phyloP scores from a whole-genome alignment of 2,113 vertebrate genomes.

The Hymenochirus boettgeri region DNA sequence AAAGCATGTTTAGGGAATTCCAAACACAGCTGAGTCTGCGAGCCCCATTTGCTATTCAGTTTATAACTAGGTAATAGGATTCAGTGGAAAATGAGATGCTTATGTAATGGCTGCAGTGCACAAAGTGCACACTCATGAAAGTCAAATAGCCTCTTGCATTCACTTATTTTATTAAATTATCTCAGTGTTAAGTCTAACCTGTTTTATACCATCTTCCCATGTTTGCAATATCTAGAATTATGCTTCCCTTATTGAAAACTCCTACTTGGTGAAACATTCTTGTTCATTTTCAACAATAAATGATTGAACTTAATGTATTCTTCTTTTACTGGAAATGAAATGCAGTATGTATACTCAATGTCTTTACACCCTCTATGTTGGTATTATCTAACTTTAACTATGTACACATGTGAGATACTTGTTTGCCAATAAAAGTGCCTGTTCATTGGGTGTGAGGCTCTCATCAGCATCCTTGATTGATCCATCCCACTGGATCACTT shows the following conservation, averaged over 20 bases:
- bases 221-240: conserved; percentile 25
- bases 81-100: conserved; percentile 26
- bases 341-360: too few relatives aligned
- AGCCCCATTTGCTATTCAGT: conserved; percentile 36
- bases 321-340: too few relatives aligned
- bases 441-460: too few relatives aligned
- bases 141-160: conserved; percentile 37
- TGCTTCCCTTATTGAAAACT: not conserved
- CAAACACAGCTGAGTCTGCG: conserved; percentile 23
- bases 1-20: conserved; percentile 33
- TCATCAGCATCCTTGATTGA: too few relatives aligned
- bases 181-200: conserved; percentile 28
- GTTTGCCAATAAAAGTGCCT: too few relatives aligned
- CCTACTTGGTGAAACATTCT: not conserved
- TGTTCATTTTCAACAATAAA: too few relatives aligned
- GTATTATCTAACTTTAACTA: too few relatives aligned
- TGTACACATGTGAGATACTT: too few relatives aligned
- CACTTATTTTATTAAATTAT: conserved; percentile 43
- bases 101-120: conserved; percentile 35
- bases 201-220: conserved; percentile 38
- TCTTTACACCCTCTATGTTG: too few relatives aligned
- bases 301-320: too few relatives aligned
- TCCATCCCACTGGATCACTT: too few relatives aligned
- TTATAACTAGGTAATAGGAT: conserved; percentile 40
- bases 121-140: conserved; percentile 41